phyloP scores from a whole-genome alignment of 2,797 vertebrate genomes.

The Euphonia xanthogaster region DNA sequence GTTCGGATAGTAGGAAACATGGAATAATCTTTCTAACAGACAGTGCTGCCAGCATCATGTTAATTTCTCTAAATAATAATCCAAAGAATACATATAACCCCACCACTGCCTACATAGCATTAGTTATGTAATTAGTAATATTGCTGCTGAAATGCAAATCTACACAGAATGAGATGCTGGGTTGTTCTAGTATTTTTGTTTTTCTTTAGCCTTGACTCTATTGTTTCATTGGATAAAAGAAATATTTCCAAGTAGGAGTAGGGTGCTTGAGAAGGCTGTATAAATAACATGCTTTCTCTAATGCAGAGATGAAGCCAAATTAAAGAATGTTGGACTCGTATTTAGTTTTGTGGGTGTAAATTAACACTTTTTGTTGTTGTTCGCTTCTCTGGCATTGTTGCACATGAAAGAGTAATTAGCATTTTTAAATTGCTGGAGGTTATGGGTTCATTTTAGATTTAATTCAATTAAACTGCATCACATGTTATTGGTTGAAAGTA shows the following conservation, averaged over 20 bases:
- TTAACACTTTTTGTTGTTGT: slow-evolving; percentile 70
- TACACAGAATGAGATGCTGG: slow-evolving; percentile 8
- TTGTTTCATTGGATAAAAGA: slow-evolving; percentile 58
- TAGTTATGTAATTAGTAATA: too few species aligned
- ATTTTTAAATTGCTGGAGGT: slow-evolving; percentile 66
- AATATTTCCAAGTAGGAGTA: slow-evolving; percentile 36
- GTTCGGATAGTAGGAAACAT: not conserved
- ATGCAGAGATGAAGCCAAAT: slow-evolving; percentile 54
- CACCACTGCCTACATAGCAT: not conserved
- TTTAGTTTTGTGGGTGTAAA: slow-evolving; percentile 74
- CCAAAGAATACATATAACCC: not conserved
- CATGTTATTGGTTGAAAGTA: slow-evolving; percentile 62
- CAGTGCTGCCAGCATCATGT: not conserved
- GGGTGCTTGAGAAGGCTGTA: slow-evolving; percentile 22
- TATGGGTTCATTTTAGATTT: slow-evolving; percentile 65
- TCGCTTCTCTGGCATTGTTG: slow-evolving; percentile 72
- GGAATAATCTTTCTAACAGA: not conserved
- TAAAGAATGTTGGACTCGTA: slow-evolving; percentile 54
- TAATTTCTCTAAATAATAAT: not conserved
- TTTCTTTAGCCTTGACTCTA: slow-evolving; percentile 41
- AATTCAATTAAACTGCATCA: slow-evolving; percentile 67
- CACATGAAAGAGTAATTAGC: slow-evolving; percentile 71
- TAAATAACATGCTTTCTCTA: slow-evolving; percentile 53
- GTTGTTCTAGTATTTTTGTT: slow-evolving; percentile 34
- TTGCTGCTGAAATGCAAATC: slow-evolving; percentile 36